phyloP scores from a whole-genome alignment of 2,888 invertebrate genomes.

The Artemia sp. region DNA sequence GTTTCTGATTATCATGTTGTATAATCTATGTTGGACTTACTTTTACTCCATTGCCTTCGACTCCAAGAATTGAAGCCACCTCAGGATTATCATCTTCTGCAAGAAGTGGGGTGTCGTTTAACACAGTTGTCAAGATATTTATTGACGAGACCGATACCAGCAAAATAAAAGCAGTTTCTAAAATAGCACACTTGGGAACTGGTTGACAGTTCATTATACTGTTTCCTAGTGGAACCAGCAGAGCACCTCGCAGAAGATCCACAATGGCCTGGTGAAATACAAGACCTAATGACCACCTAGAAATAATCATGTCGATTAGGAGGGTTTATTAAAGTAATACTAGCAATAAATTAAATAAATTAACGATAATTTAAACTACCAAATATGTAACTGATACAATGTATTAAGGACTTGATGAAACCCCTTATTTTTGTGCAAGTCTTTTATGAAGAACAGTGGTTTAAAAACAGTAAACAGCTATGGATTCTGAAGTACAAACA shows the following conservation, averaged over 20 bases:
- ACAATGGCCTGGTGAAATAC: conserved; percentile 68
- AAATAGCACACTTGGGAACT: conserved; percentile 64
- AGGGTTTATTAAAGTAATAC: too few species aligned
- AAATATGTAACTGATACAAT: too few species aligned
- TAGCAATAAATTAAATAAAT: too few species aligned
- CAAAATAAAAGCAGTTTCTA: conserved; percentile 71
- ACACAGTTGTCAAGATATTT: conserved; percentile 69
- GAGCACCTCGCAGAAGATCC: conserved; percentile 62
- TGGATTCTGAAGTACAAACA: too few species aligned
- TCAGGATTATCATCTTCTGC: conserved; percentile 35
- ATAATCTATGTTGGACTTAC: background rate
- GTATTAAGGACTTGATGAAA: too few species aligned
- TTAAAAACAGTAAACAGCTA: too few species aligned
- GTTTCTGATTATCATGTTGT: too few species aligned
- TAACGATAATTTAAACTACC: too few species aligned
- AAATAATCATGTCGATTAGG: conserved; percentile 25
- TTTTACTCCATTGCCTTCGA: background rate
- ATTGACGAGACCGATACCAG: conserved; percentile 76
- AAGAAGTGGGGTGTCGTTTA: conserved; percentile 68
- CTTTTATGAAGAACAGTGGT: too few species aligned
- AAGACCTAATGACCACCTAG: conserved; percentile 68
- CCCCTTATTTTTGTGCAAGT: too few species aligned
- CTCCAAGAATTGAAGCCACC: conserved; percentile 7
- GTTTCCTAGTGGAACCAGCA: conserved; percentile 56
- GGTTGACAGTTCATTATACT: conserved; percentile 65